These are phyloP conservation scores for Polypterus bichir DNA, from an alignment of 2,113 vertebrate genomes.

Conservation along the genomic window DNA sequence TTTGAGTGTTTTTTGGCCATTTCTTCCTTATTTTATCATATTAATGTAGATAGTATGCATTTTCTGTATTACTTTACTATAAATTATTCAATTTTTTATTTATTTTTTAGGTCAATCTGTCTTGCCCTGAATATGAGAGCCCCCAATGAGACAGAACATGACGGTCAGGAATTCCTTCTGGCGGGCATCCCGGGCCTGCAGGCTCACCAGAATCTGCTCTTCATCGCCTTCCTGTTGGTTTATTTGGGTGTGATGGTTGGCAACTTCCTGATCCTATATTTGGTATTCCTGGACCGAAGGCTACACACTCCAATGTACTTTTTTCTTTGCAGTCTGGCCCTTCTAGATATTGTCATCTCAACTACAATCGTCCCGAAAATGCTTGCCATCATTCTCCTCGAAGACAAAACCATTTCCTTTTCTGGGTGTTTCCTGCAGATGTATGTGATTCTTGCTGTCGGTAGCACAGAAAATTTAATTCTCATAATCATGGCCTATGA, in stretches of 20 bases:
- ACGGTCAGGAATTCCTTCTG: constrained; percentile 21
- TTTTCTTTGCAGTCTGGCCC: constrained; percentile 25
- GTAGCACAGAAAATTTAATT: constrained; percentile 28
- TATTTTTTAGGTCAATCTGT: too few species aligned
- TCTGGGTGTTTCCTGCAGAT: constrained; percentile 8
- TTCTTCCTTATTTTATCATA: too few species aligned
- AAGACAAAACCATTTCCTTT: constrained; percentile 25
- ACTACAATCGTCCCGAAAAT: constrained; percentile 18
- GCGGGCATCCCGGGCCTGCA: constrained; percentile 19
- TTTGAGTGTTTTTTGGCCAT: too few species aligned
- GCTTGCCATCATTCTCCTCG: constrained; percentile 9
- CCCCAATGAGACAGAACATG: too few species aligned
- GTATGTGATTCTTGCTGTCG: constrained; percentile 25
- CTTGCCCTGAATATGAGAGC: too few species aligned
- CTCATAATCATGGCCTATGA: constrained; percentile 34
- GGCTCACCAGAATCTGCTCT: constrained; percentile 20
- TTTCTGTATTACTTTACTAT: too few species aligned
- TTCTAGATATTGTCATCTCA: constrained; percentile 22
- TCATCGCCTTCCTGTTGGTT: constrained; percentile 17
- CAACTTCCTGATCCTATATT: constrained; percentile 22
- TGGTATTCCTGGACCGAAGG: constrained; percentile 15
- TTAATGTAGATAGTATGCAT: too few species aligned
- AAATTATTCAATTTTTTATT: too few species aligned
- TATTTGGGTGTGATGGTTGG: constrained; percentile 14
- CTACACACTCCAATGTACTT: constrained; percentile 10